These are phyloP conservation scores for Gorsachius goisagi DNA, from an alignment of 2,113 vertebrate species.

Conservation along the genomic window DNA sequence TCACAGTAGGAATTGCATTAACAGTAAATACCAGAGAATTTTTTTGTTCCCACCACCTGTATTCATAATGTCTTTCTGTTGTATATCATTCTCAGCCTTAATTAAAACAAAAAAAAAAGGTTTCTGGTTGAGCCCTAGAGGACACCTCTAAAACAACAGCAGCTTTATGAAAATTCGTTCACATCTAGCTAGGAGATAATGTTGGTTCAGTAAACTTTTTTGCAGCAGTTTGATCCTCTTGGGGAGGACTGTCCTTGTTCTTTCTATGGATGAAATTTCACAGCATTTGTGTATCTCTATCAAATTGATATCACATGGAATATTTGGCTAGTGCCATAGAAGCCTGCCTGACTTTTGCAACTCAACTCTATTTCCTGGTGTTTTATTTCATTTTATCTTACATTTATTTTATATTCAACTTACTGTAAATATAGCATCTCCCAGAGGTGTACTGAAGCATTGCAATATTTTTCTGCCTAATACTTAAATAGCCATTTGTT, in stretches of 20 bases:
- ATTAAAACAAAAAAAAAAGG: neutral
- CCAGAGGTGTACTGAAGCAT: neutral
- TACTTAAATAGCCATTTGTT: neutral
- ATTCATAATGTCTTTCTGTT: neutral
- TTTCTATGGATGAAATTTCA: neutral
- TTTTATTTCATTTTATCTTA: neutral
- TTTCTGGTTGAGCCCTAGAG: neutral
- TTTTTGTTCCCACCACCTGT: neutral
- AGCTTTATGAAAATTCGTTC: neutral
- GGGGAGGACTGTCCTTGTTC: neutral
- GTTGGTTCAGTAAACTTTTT: neutral
- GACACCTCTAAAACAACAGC: neutral
- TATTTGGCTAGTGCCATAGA: neutral
- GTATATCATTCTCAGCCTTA: neutral
- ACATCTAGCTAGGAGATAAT: neutral
- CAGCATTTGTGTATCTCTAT: neutral
- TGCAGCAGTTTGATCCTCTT: neutral
- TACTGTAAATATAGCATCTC: neutral
- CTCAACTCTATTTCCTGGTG: neutral
- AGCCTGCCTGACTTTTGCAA: neutral
- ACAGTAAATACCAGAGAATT: neutral
- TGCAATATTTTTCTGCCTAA: neutral
- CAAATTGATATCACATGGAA: neutral
- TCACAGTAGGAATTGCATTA: neutral
- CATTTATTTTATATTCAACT: neutral